These are phyloP conservation scores for Nasonia oneida DNA, from an alignment of 2,888 invertebrate genomes.

Conservation along the genomic window DNA sequence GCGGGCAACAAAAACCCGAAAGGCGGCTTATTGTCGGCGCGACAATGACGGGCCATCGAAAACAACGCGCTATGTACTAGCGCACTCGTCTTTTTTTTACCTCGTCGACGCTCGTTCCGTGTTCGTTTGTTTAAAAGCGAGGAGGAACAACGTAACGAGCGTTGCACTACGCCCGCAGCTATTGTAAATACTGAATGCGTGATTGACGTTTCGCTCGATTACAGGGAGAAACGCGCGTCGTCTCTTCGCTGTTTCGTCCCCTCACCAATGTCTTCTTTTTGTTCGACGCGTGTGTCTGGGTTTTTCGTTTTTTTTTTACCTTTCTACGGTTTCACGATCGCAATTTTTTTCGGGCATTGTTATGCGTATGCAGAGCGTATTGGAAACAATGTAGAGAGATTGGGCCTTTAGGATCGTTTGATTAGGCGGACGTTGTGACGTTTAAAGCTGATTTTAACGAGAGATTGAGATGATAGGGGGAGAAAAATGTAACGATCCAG, in stretches of 20 bases:
- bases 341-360: slow-evolving; percentile 1
- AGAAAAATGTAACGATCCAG: neutral
- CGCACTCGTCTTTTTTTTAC: neutral
- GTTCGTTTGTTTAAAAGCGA: slow-evolving; percentile 32
- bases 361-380: neutral
- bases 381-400: neutral
- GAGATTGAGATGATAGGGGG: neutral
- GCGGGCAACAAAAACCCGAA: neutral
- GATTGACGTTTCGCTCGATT: slow-evolving; percentile 57
- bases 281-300: neutral
- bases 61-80: neutral
- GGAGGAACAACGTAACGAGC: slow-evolving; percentile 54
- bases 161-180: slow-evolving; percentile 44
- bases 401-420: neutral
- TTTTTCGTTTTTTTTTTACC: slow-evolving; percentile 12
- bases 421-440: neutral
- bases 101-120: neutral
- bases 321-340: neutral
- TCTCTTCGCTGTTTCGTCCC: slow-evolving; percentile 13
- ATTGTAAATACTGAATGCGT: slow-evolving; percentile 44
- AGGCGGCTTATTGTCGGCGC: neutral
- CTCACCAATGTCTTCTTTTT: slow-evolving; percentile 17
- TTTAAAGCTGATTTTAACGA: slow-evolving; percentile 14
- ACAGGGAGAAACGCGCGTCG: slow-evolving; percentile 3
- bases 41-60: slow-evolving; percentile 8